Evolutionary conservation across 1,140 invertebrate species (phyloP).

Genomic region (Neomicropteryx cornuta): DNA sequence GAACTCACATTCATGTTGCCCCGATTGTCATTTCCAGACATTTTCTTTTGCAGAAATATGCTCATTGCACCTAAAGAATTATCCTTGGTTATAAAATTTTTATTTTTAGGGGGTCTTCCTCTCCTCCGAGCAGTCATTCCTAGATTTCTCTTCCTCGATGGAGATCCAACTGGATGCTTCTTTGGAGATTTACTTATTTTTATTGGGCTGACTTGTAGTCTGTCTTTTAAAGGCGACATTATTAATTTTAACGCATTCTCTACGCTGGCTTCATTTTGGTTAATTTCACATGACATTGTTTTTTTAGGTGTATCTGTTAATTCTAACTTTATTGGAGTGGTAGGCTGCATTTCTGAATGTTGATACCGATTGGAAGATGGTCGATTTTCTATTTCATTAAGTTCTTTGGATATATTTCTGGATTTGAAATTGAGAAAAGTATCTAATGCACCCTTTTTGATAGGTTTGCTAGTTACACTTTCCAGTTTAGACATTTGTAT

Average conservation of each 20-base stretch:
- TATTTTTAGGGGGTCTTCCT: constrained; percentile 28
- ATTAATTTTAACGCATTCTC: constrained; percentile 4
- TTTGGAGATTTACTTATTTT: constrained; percentile 26
- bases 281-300: constrained; percentile 4
- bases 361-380: constrained; percentile 6
- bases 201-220: constrained; percentile 15
- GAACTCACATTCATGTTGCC: background rate
- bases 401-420: constrained; percentile 12
- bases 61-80: constrained; percentile 21
- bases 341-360: constrained; percentile 1
- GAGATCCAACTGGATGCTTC: constrained; percentile 15
- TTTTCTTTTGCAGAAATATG: constrained; percentile 23
- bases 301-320: constrained; percentile 2
- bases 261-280: constrained; percentile 3
- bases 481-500: constrained; percentile 66
- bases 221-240: constrained; percentile 16
- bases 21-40: constrained; percentile 1
- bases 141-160: constrained; percentile 9
- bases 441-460: constrained; percentile 30
- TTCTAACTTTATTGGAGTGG: constrained; percentile 1
- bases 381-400: constrained; percentile 11
- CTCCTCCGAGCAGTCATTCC: constrained; percentile 19
- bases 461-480: constrained; percentile 31
- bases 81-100: constrained; percentile 11
- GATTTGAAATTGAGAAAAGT: constrained; percentile 21